Evolutionary conservation across 2,797 vertebrate genomes (phyloP), one percentile per base, ranked within the genome.

Genomic region (Lophius americanus): DNA sequence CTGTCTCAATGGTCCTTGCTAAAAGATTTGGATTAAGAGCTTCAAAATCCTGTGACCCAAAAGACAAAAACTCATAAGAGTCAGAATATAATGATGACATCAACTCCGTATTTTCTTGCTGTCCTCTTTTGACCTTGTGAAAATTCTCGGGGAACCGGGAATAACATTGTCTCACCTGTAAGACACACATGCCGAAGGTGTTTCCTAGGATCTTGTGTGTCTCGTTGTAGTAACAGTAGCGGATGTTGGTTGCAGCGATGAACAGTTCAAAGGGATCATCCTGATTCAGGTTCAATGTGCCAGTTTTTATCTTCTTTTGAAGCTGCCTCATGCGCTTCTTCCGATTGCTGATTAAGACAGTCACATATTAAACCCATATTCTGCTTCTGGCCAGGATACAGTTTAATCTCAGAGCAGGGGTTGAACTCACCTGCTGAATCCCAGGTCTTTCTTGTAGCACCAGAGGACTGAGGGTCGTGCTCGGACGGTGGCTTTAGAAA

Each of bases 151-250:
- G 23, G 23, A 23, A 23, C 23, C 2, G 23, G 23, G 23, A 23
- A 4, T 2, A 58, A 11, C 7, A 60, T 9, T 0, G 2, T 37
- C 84, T 79, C 63, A 98, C 98, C 96, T 99, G 98, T 5, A 99
- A 82, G 49, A 99, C 93, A 39, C 98, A 99, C 98, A 99, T 98
- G 79, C 98, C 98, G 0, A 91, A 99, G 0, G 98, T 99, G 88
- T 98, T 99, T 35, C 98, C 98, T 39, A 99, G 93, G 78, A 99
- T 97, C 89, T 99, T 99, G 63, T 99, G 98, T 0, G 97, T 99
- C 81, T 99, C 98, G 0, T 95, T 99, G 92, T 99, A 99, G 89
- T 99, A 99, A 87, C 98, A 99, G 85, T 99, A 99, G 41, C 98
- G 96, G 79, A 99, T 99, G 90, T 96, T 99, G 9, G 98, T 99